Evolutionary conservation across 2,113 vertebrate genomes (phyloP), one percentile per base, ranked within the genome.

Genomic region (Marmota flaviventris): DNA sequence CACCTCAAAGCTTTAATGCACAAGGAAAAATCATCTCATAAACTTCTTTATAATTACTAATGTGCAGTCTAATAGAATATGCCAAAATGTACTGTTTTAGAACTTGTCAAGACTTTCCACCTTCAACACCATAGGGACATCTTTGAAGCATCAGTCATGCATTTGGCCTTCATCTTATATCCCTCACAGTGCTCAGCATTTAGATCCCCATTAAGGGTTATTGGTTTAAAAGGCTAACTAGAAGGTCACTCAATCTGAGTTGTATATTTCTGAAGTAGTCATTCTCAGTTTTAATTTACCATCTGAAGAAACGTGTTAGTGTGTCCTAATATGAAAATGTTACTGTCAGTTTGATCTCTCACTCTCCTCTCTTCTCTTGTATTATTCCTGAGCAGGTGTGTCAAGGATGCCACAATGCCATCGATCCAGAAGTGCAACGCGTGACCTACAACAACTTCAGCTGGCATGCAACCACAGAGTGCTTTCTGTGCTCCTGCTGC

Each of bases 401-500:
- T 96, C 98, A 99, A 25, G 98, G 99, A 58, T 99, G 99, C 97
- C 99, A 99, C 97, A 98, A 98, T 9, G 98, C 99, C 16, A 99
- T 99, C 70, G 99, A 99, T 37, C 99, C 99, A 0, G 99, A 99
- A 98, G 99, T 99, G 32, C 99, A 99, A 96, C 98, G 99, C 58
- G 99, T 99, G 73, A 99, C 99, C 7, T 99, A 99, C 85, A 99
- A 99, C 83, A 99, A 97, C 45, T 99, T 99, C 98, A 99, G 99
- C 98, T 99, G 99, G 99, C 99, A 99, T 0, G 99, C 99, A 0
- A 98, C 98, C 0, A 97, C 98, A 0, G 98, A 99, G 45, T 99
- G 99, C 97, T 99, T 99, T 98, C 98, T 99, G 95, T 99, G 99
- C 96, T 99, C 99, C 85, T 99, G 99, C 84, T 99, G 99, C 97